These are phyloP conservation scores for Pelvicachromis taeniatus DNA, from an alignment of 2,113 vertebrate genomes.

Conservation along the genomic window DNA sequence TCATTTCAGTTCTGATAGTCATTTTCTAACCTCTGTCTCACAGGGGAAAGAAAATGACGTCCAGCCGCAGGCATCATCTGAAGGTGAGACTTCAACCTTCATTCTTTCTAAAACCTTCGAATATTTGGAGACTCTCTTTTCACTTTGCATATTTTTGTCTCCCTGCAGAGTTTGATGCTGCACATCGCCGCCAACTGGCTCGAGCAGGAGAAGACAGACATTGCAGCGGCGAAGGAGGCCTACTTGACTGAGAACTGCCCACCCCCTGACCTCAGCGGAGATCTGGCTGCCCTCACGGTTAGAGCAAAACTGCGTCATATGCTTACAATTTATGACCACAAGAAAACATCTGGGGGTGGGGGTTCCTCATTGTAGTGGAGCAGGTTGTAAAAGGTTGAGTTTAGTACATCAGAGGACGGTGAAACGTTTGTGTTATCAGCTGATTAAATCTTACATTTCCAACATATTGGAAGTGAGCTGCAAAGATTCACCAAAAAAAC, in stretches of 20 bases:
- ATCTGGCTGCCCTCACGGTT: conserved; percentile 44
- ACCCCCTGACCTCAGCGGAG: conserved; percentile 33
- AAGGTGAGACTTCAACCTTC: conserved; percentile 76
- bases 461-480: too few species aligned
- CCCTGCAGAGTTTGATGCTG: conserved; percentile 87
- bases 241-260: conserved; percentile 81
- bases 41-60: conserved; percentile 80
- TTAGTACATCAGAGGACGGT: neutral
- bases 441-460: neutral
- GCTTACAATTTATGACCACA: neutral
- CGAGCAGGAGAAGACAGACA: conserved; percentile 76
- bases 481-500: too few species aligned
- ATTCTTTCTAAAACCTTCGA: too few species aligned
- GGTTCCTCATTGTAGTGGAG: neutral
- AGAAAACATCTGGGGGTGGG: accelerated
- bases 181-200: conserved; percentile 78
- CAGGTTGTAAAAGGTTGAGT: neutral
- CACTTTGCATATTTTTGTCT: neutral
- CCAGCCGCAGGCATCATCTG: conserved; percentile 87
- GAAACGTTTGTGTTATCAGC: neutral
- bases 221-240: conserved; percentile 69
- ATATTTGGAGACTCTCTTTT: neutral
- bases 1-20: neutral
- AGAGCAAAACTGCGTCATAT: neutral
- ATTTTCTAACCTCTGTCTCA: neutral